phyloP scores from a whole-genome alignment of 1,140 invertebrate species.

The Microvelia longipes region DNA sequence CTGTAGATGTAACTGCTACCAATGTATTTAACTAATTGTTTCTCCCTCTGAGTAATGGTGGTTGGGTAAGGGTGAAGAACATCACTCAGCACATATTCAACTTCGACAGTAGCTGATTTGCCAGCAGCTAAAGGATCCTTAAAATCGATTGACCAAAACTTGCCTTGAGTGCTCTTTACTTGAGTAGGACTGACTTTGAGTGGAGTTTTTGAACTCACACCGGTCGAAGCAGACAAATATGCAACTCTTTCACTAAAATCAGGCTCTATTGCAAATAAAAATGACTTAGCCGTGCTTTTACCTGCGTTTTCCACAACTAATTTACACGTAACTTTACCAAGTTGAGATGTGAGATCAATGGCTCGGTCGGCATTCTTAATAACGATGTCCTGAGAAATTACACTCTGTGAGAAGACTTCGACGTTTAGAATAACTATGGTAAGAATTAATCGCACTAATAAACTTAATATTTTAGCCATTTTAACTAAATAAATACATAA shows the following conservation, averaged over 20 bases:
- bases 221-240: constrained; percentile 46
- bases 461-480: not conserved
- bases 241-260: constrained; percentile 46
- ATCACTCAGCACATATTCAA: constrained; percentile 64
- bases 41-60: constrained; percentile 78
- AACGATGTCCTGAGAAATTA: constrained; percentile 35
- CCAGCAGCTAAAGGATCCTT: constrained; percentile 42
- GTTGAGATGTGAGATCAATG: constrained; percentile 73
- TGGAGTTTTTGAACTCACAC: constrained; percentile 44
- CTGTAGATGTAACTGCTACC: constrained; percentile 74
- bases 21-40: constrained; percentile 74
- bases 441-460: not conserved
- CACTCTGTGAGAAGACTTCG: not conserved
- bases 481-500: not conserved
- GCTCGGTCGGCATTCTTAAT: constrained; percentile 70
- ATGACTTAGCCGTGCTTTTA: constrained; percentile 46
- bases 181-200: constrained; percentile 40
- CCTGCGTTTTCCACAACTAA: constrained; percentile 69
- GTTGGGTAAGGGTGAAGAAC: constrained; percentile 65
- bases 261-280: constrained; percentile 55
- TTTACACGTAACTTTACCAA: constrained; percentile 66
- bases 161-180: constrained; percentile 28
- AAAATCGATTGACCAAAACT: constrained; percentile 40
- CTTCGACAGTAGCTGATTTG: constrained; percentile 40
- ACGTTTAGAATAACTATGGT: not conserved